Evolutionary conservation across 2,113 vertebrate genomes (phyloP), one percentile per base, ranked within the genome.

Genomic region (Carassius gibelio): DNA sequence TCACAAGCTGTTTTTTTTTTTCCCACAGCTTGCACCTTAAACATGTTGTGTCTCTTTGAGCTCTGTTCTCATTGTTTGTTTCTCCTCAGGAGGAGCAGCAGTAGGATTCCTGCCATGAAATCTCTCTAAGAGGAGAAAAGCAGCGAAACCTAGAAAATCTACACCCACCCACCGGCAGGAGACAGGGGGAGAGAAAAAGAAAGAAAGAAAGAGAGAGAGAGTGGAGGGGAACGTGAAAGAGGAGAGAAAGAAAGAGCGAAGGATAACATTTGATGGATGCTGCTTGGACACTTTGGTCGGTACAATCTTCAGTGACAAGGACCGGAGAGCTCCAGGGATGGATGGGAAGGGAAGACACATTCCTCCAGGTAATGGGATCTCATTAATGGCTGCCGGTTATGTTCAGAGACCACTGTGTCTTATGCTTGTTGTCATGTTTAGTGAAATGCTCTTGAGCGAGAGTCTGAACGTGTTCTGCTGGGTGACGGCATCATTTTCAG

Each of bases 201-300:
- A 57, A 45, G 42, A 82, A 52, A 30, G 23, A 83, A 59, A 88
- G 83, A 87, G 61, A 75, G 83, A 84, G 4, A 86, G 84, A 11
- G 69, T 38, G 92, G 66, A 69, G 30, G 89, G 84, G 78, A 82
- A 91, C 36, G 66, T 21, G 66, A 69, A 34, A 59, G 83, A 83
- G 36, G 66, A 89, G 86, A 26, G 82, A 45, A 77, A 42, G 64
- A 75, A 80, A 90, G 84, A 13, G 76, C 86, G 75, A 84, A 92
- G 92, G 88, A 89, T 85, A 92, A 86, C 92, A 87, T 92, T 94
- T 92, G 92, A 95, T 94, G 94, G 94, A 94, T 91, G 93, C 89
- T 89, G 93, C 90, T 91, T 86, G 91, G 93, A 92, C 91, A 89
- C 84, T 85, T 86, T 91, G 87, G 91, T 91, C 74, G 75, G 90